Conservation (phyloP, 2,113 vertebrate genomes). For the Gopherus flavomarginatus region DNA sequence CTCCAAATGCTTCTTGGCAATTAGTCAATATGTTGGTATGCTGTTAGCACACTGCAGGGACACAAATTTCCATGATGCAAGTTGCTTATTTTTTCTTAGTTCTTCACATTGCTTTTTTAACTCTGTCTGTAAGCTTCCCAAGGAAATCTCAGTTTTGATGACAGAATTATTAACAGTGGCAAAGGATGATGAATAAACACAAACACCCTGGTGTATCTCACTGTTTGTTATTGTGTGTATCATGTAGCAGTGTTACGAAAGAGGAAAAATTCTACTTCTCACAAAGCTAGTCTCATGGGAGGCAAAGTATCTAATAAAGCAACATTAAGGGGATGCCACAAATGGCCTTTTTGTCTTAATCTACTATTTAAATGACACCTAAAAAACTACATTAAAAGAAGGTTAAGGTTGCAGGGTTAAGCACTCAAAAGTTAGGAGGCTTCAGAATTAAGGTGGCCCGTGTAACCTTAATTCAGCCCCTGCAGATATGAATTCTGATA, state of each 20-base stretch:
- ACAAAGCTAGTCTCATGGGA: conserved; percentile 20
- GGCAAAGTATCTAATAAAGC: conserved; percentile 13
- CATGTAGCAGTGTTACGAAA: conserved; percentile 40
- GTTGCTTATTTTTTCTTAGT: conserved; percentile 65
- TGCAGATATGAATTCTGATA: background rate
- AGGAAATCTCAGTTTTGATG: conserved; percentile 55
- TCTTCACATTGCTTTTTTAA: conserved; percentile 60
- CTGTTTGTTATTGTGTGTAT: conserved; percentile 58
- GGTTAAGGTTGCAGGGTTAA: background rate
- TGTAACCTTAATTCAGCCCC: background rate
- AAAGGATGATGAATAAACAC: conserved; percentile 61
- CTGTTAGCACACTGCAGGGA: conserved; percentile 30
- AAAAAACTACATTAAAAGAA: background rate
- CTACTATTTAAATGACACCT: background rate
- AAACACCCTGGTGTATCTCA: conserved; percentile 39
- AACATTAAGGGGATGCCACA: background rate
- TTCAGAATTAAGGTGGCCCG: background rate
- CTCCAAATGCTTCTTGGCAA: conserved; percentile 56
- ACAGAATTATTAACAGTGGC: conserved; percentile 69
- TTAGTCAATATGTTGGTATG: conserved; percentile 44
- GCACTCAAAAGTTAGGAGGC: conserved; percentile 7
- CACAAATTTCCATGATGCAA: conserved; percentile 74
- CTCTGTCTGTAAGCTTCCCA: conserved; percentile 69
- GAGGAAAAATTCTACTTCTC: conserved; percentile 52
- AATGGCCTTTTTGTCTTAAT: conserved; percentile 22